These are phyloP conservation scores for Rambutsinella grinnellia DNA, from an alignment of 2,888 invertebrate species.

Conservation along the genomic window DNA sequence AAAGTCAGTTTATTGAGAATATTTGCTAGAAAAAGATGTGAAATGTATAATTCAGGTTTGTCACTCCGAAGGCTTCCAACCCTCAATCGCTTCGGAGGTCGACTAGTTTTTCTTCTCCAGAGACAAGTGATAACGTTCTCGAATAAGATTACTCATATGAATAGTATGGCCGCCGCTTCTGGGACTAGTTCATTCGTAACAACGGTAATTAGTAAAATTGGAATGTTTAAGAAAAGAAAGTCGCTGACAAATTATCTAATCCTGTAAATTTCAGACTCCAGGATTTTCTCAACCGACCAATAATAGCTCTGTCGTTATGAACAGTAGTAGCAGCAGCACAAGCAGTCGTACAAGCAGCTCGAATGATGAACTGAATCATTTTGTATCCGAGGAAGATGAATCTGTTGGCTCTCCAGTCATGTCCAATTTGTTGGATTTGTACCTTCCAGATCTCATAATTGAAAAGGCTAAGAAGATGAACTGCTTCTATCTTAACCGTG, in stretches of 20 bases:
- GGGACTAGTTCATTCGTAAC: conserved; percentile 13
- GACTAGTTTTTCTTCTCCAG: no score
- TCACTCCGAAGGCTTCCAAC: no score
- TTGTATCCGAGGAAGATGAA: conserved; percentile 49
- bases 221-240: background rate
- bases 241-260: no score
- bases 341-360: conserved; percentile 44
- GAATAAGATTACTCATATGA: no score
- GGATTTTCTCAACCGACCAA: conserved; percentile 19
- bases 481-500: conserved; percentile 47
- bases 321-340: conserved; percentile 45
- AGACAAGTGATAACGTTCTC: no score
- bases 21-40: no score
- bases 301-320: conserved; percentile 26
- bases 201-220: conserved; percentile 10
- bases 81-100: no score
- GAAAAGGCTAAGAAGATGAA: conserved; percentile 47
- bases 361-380: conserved; percentile 45
- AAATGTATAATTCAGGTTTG: no score
- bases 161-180: conserved; percentile 24
- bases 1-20: no score
- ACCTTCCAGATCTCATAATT: conserved; percentile 50
- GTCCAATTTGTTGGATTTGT: conserved; percentile 23
- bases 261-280: background rate
- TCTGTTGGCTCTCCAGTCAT: conserved; percentile 44